phyloP scores from a whole-genome alignment of 2,888 invertebrate species.

The Furcula furcula region DNA sequence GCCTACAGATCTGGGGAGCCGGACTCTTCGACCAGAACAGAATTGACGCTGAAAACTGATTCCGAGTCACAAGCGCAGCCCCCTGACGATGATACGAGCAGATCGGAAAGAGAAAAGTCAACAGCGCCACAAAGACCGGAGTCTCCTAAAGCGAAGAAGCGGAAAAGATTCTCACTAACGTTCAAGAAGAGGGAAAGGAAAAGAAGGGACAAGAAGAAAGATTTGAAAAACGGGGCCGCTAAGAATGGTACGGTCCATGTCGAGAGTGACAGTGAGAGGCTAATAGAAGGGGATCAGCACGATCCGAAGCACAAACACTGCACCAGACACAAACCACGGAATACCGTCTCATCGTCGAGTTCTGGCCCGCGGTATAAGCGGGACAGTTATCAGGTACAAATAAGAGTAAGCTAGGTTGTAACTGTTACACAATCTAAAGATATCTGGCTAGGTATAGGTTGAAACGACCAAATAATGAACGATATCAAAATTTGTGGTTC shows the following conservation, averaged over 20 bases:
- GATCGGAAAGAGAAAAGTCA: conserved; percentile 71
- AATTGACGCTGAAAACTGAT: conserved; percentile 67
- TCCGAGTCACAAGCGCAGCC: conserved; percentile 66
- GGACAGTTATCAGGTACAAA: conserved; percentile 76
- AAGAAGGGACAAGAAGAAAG: conserved; percentile 70
- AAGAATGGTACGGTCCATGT: conserved; percentile 60
- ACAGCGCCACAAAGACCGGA: conserved; percentile 63
- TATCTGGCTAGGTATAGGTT: no score
- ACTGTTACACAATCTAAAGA: no score
- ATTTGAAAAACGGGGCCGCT: conserved; percentile 53
- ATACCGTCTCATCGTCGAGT: conserved; percentile 68
- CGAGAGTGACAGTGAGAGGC: conserved; percentile 72
- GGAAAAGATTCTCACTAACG: conserved; percentile 71
- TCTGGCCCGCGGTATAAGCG: conserved; percentile 78
- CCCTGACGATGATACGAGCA: conserved; percentile 71
- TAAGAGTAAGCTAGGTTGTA: conserved; percentile 3
- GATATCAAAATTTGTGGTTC: no score
- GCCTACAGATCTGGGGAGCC: conserved; percentile 67
- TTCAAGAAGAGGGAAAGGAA: conserved; percentile 74
- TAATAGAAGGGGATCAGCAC: conserved; percentile 63
- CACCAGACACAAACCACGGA: conserved; percentile 60
- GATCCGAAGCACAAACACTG: conserved; percentile 61
- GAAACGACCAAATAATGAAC: no score
- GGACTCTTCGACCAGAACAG: conserved; percentile 68
- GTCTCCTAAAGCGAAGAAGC: conserved; percentile 71